Evolutionary conservation across 2,888 invertebrate genomes (phyloP).

Genomic region (Yponomeuta plumbellus): DNA sequence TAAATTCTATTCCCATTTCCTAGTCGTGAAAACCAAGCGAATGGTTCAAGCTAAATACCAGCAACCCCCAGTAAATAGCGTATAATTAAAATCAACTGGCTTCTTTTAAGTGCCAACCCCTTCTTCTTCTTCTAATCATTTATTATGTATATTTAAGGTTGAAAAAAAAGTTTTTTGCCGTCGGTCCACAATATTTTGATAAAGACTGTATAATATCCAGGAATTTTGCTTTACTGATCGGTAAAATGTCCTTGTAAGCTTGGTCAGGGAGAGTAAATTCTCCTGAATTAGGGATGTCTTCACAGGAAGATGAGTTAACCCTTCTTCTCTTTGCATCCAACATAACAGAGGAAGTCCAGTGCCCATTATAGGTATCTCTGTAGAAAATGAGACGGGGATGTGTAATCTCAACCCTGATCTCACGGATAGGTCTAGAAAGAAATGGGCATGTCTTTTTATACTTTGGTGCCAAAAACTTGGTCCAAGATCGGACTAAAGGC

Average conservation of each 20-base stretch:
- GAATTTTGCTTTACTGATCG: neutral
- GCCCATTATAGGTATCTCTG: constrained; percentile 18
- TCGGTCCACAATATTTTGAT: too few species aligned
- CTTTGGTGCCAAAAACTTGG: constrained; percentile 21
- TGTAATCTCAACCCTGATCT: constrained; percentile 22
- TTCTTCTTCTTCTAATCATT: too few species aligned
- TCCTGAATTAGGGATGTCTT: neutral
- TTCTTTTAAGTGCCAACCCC: too few species aligned
- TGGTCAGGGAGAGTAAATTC: neutral
- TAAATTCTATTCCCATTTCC: too few species aligned
- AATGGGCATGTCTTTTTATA: constrained; percentile 26
- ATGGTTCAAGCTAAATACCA: too few species aligned
- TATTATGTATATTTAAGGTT: too few species aligned
- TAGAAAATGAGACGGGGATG: constrained; percentile 27
- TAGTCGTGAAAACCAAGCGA: too few species aligned
- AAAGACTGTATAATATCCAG: neutral
- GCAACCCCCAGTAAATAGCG: too few species aligned
- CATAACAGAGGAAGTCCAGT: neutral
- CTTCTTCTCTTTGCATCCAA: neutral
- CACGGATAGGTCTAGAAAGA: constrained; percentile 22
- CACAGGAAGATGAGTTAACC: neutral
- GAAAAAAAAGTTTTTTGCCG: too few species aligned
- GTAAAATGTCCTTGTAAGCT: neutral
- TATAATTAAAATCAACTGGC: too few species aligned
- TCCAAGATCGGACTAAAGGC: constrained; percentile 18